Evolutionary conservation across 2,113 vertebrate genomes (phyloP).

Genomic region (Daphoenositta chrysoptera): DNA sequence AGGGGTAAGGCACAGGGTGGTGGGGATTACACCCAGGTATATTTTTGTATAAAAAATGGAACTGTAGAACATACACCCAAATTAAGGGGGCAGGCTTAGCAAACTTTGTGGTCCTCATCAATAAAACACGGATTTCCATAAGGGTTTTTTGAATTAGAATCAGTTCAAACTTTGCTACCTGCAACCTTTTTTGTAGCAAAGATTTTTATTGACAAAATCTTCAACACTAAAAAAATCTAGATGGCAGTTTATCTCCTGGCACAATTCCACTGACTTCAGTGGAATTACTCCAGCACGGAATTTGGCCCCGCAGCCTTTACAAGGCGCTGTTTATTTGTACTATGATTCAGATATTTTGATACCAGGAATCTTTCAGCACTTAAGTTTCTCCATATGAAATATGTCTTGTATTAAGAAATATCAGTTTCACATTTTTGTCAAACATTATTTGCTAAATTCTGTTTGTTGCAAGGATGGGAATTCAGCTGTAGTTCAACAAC

Average conservation of each 20-base stretch:
- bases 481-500: constrained; percentile 52
- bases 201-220: not conserved
- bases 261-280: not conserved
- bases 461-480: constrained; percentile 60
- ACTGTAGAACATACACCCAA: fast-evolving
- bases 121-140: not conserved
- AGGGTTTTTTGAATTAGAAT: not conserved
- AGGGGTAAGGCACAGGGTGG: not conserved
- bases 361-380: constrained; percentile 30
- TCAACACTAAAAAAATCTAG: not conserved
- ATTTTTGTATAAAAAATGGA: not conserved
- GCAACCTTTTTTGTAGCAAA: not conserved
- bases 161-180: not conserved
- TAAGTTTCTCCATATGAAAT: constrained; percentile 57
- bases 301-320: constrained; percentile 35
- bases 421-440: constrained; percentile 69
- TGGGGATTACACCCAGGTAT: not conserved
- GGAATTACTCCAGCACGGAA: constrained; percentile 45
- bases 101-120: not conserved
- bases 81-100: not conserved
- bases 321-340: constrained; percentile 29
- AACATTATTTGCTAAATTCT: constrained; percentile 63
- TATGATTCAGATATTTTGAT: constrained; percentile 41
- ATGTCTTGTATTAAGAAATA: constrained; percentile 73
- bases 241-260: constrained; percentile 51